phyloP scores from a whole-genome alignment of 2,888 invertebrate species.

The Thysanoteuthis rhombus region DNA sequence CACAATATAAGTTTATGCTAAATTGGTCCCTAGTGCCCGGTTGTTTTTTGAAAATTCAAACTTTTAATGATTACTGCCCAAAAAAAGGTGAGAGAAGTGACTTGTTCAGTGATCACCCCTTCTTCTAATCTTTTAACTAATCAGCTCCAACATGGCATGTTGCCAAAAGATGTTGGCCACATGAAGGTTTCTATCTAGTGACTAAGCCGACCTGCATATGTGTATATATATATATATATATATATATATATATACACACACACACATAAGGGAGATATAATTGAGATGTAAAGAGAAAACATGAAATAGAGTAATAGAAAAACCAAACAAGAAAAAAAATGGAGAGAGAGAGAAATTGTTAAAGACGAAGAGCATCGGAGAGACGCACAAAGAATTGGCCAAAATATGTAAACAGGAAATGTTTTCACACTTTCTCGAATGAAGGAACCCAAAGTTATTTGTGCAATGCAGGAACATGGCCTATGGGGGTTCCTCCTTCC shows the following conservation, averaged over 20 bases:
- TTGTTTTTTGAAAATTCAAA: too few species aligned
- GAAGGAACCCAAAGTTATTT: background rate
- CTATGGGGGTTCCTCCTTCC: background rate
- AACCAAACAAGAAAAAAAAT: too few species aligned
- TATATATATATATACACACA: background rate
- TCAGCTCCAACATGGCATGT: too few species aligned
- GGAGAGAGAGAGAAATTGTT: background rate
- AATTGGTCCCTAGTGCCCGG: too few species aligned
- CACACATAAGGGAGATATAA: background rate
- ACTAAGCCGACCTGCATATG: too few species aligned
- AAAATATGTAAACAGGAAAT: background rate
- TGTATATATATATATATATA: background rate
- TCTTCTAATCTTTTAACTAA: too few species aligned
- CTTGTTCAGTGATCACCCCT: too few species aligned
- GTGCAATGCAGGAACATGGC: background rate
- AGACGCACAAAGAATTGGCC: background rate
- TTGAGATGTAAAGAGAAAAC: background rate
- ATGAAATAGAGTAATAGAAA: background rate
- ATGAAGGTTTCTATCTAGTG: too few species aligned
- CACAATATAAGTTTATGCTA: too few species aligned
- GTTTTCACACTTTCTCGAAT: background rate
- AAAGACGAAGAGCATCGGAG: background rate
- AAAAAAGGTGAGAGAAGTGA: too few species aligned
- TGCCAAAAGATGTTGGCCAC: too few species aligned
- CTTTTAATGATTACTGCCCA: too few species aligned